Evolutionary conservation across 2,113 vertebrate species (phyloP), one percentile per base, ranked within the genome.

Genomic region (Saimiri boliviensis): DNA sequence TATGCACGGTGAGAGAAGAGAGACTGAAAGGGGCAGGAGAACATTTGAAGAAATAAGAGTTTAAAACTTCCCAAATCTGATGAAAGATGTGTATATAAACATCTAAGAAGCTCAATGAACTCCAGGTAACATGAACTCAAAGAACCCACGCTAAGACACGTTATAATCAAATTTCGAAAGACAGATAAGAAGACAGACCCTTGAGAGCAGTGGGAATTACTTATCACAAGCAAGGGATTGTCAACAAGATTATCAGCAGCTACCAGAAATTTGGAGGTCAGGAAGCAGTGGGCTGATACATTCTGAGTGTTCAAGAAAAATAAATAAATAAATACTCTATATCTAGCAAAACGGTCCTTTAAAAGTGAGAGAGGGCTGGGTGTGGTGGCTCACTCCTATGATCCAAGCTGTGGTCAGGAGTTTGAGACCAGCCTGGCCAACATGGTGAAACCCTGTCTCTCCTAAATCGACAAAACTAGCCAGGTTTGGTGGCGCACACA

Each of bases 401-500:
- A 63, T 63, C 60, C 60, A 12, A 30, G 60, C 27, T 63, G 27
- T 30, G 27, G 60, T 30, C 60, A 63, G 60, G 27, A 63, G 60
- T 63, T 63, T 5, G 25, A 63, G 60, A 63, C 27, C 60, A 63
- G 60, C 27, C 27, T 63, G 60, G 12, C 60, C 5, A 63, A 63
- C 60, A 60, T 63, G 25, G 25, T 30, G 27, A 63, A 63, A 63
- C 11, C 60, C 60, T 27, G 27, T 63, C 58, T 30, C 58, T 12
- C 11, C 58, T 13, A 63, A 63, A 63, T 30, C 27, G 12, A 63
- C 58, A 63, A 30, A 63, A 30, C 30, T 63, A 63, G 58, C 25
- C 4, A 0, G 58, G 5, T 0, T 4, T 63, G 60, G 60, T 63
- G 11, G 27, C 13, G 27, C 25, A 6, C 10, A 2, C 27, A 4